Conservation (phyloP, 2,888 invertebrate genomes). For the Acleris laterana region DNA sequence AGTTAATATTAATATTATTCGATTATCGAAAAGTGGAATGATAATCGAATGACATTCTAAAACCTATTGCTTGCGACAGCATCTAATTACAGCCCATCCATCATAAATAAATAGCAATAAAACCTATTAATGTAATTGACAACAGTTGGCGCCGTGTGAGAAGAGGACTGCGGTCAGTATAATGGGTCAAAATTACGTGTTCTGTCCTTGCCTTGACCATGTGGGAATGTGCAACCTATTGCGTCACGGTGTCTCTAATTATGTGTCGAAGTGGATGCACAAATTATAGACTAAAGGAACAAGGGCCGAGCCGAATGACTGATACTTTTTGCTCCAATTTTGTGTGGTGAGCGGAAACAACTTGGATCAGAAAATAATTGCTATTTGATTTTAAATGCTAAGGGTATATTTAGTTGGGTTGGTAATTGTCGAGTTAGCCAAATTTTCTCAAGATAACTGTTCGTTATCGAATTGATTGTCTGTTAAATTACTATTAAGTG, state of each 20-base stretch:
- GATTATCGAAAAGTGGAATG: too few species aligned
- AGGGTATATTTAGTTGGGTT: background rate
- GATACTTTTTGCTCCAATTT: constrained; percentile 58
- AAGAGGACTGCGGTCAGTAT: constrained; percentile 70
- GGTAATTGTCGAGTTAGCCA: background rate
- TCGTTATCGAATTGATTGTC: too few species aligned
- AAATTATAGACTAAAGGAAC: constrained; percentile 75
- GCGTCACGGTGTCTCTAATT: constrained; percentile 77
- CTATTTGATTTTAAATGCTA: constrained; percentile 15
- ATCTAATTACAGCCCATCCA: constrained; percentile 32
- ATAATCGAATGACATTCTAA: background rate
- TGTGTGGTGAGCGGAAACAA: constrained; percentile 34
- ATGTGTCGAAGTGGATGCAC: constrained; percentile 73
- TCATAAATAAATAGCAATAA: constrained; percentile 35
- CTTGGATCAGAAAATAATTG: constrained; percentile 22
- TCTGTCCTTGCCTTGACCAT: constrained; percentile 73
- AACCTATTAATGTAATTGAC: constrained; percentile 27
- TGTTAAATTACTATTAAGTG: too few species aligned
- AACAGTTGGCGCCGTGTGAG: constrained; percentile 52
- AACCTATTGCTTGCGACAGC: constrained; percentile 14
- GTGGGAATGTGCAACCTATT: constrained; percentile 75
- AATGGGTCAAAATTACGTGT: constrained; percentile 79
- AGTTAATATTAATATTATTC: too few species aligned
- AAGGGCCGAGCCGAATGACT: constrained; percentile 47
- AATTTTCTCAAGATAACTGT: too few species aligned